Percentiles rank a stretch among this genome's conserved stretches.
Conservation (phyloP, 2,888 invertebrate genomes). For the Diarsia mendica region DNA sequence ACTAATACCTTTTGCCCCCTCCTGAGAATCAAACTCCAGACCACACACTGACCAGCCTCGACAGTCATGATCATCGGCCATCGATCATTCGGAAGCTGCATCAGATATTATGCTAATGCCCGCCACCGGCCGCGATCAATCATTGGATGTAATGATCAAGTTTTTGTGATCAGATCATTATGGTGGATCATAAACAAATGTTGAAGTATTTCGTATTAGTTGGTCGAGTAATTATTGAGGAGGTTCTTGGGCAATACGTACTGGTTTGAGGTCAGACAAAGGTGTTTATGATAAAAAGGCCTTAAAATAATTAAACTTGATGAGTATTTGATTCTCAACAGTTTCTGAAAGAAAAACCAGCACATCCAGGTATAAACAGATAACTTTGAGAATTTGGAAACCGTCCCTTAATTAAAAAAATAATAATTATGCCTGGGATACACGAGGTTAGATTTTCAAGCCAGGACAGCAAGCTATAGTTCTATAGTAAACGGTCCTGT, state of each 20-base stretch:
- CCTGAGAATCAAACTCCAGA: conserved; percentile 17
- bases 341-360: not conserved
- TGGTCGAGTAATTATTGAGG: not conserved
- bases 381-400: no score
- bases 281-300: not conserved
- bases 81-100: conserved; percentile 53
- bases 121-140: conserved; percentile 41
- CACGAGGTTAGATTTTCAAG: no score
- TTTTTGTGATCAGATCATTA: conserved; percentile 49
- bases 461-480: no score
- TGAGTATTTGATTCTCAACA: no score
- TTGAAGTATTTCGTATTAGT: conserved; percentile 41
- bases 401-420: no score
- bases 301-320: not conserved
- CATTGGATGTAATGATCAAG: conserved; percentile 47
- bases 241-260: not conserved
- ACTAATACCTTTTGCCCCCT: not conserved
- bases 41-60: conserved; percentile 37
- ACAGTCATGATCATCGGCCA: conserved; percentile 32
- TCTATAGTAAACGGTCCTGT: no score
- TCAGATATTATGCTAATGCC: conserved; percentile 53
- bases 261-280: not conserved
- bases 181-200: conserved; percentile 19
- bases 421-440: no score
- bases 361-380: no score